These are phyloP conservation scores for Melanaphis sacchari DNA, from an alignment of 1,140 invertebrate genomes.

Conservation along the genomic window DNA sequence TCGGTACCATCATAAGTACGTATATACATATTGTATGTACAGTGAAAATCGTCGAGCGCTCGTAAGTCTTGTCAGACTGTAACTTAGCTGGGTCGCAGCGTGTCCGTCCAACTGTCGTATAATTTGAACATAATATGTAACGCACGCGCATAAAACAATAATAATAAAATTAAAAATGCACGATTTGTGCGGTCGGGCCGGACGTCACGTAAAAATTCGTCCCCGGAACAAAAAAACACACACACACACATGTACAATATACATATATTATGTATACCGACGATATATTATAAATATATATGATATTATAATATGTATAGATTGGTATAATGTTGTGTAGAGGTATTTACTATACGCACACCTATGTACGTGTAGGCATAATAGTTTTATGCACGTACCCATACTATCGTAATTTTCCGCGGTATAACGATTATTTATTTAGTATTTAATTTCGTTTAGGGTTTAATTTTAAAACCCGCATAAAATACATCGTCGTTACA, in stretches of 20 bases:
- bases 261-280: not conserved
- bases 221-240: not conserved
- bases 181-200: not conserved
- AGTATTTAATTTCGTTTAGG: slow-evolving; percentile 42
- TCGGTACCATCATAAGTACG: not conserved
- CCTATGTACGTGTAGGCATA: not conserved
- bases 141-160: not conserved
- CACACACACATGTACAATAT: not conserved
- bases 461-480: slow-evolving; percentile 42
- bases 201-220: slow-evolving; percentile 28
- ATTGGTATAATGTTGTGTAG: not conserved
- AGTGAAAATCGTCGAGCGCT: not conserved
- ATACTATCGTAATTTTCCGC: slow-evolving; percentile 1
- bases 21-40: no score
- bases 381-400: not conserved
- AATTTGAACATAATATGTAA: not conserved
- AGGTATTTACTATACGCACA: not conserved
- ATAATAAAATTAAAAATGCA: slow-evolving; percentile 5
- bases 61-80: not conserved
- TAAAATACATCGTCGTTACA: not conserved
- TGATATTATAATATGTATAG: not conserved
- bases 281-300: not conserved
- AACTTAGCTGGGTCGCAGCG: not conserved
- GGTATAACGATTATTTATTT: slow-evolving; percentile 45
- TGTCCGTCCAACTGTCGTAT: not conserved